These are phyloP conservation scores for Lates calcarifer DNA, from an alignment of 2,113 vertebrate genomes.

Conservation along the genomic window DNA sequence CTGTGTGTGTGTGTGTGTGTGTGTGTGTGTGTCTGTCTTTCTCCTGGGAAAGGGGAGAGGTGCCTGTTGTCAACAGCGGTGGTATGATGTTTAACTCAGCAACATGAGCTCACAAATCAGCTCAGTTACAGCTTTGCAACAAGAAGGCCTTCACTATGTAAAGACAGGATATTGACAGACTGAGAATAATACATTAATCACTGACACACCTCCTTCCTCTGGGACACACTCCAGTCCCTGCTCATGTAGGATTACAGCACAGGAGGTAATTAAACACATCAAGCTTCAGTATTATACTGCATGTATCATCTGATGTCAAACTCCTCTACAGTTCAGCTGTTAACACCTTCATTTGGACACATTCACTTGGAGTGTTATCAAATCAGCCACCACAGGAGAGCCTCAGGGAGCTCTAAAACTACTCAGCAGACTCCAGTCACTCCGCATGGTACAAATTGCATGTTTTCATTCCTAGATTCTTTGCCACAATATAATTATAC, in stretches of 20 bases:
- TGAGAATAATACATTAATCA: conserved; percentile 36
- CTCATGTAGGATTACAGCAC: conserved; percentile 37
- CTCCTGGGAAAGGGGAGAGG: neutral
- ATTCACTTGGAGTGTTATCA: neutral
- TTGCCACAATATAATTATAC: neutral
- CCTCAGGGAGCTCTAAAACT: conserved; percentile 1
- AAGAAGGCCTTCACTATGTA: conserved; percentile 18
- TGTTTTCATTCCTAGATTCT: neutral
- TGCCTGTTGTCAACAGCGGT: conserved; percentile 31
- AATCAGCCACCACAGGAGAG: neutral
- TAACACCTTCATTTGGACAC: neutral
- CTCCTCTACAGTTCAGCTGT: neutral
- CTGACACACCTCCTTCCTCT: conserved; percentile 17
- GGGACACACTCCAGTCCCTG: conserved; percentile 20
- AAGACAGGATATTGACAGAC: conserved; percentile 12
- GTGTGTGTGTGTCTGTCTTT: neutral
- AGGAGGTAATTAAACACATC: conserved; percentile 23
- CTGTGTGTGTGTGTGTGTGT: neutral
- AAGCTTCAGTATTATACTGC: neutral
- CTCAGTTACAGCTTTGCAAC: conserved; percentile 43
- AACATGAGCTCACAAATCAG: conserved; percentile 37
- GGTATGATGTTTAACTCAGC: conserved; percentile 32
- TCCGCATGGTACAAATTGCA: neutral
- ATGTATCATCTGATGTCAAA: neutral
- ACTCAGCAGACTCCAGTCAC: neutral